phyloP scores from a whole-genome alignment of 2,888 invertebrate species.

The Cyclophora punctaria region DNA sequence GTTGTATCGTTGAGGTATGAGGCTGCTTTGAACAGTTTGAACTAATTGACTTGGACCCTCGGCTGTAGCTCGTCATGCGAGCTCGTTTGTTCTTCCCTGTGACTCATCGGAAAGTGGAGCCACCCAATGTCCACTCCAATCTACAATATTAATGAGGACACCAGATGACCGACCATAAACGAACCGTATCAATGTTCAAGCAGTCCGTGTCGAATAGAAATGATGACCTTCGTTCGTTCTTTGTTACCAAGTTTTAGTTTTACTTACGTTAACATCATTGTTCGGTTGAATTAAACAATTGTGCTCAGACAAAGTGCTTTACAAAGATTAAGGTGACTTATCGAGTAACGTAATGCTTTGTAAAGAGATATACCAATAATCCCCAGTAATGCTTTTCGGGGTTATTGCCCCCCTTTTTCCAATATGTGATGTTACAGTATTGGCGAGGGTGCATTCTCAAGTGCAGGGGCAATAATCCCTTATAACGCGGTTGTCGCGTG shows the following conservation, averaged over 20 bases:
- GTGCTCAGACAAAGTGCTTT: slow-evolving; percentile 36
- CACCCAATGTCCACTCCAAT: slow-evolving; percentile 20
- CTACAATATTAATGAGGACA: slow-evolving; percentile 37
- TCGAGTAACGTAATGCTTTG: slow-evolving; percentile 53
- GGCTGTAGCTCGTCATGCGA: slow-evolving; percentile 34
- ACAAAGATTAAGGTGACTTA: slow-evolving; percentile 58
- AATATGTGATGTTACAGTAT: slow-evolving; percentile 42
- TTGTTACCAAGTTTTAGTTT: slow-evolving; percentile 8
- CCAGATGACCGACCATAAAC: slow-evolving; percentile 39
- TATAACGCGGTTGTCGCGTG: slow-evolving; percentile 56
- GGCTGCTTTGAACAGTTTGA: slow-evolving; percentile 29
- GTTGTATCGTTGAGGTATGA: slow-evolving; percentile 23
- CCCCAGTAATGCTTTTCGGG: slow-evolving; percentile 50
- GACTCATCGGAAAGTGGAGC: slow-evolving; percentile 52
- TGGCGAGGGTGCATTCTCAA: slow-evolving; percentile 61
- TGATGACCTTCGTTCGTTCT: slow-evolving; percentile 11
- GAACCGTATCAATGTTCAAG: slow-evolving; percentile 13
- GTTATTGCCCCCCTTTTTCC: slow-evolving; percentile 45
- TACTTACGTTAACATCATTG: slow-evolving; percentile 15
- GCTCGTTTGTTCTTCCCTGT: slow-evolving; percentile 50
- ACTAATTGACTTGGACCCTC: slow-evolving; percentile 47
- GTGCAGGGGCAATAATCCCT: slow-evolving; percentile 61
- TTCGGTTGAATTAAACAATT: slow-evolving; percentile 15
- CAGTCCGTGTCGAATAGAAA: slow-evolving; percentile 4
- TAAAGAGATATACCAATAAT: slow-evolving; percentile 65